These are phyloP conservation scores for Xenus cinereus DNA, from an alignment of 2,113 vertebrate genomes.

Conservation along the genomic window DNA sequence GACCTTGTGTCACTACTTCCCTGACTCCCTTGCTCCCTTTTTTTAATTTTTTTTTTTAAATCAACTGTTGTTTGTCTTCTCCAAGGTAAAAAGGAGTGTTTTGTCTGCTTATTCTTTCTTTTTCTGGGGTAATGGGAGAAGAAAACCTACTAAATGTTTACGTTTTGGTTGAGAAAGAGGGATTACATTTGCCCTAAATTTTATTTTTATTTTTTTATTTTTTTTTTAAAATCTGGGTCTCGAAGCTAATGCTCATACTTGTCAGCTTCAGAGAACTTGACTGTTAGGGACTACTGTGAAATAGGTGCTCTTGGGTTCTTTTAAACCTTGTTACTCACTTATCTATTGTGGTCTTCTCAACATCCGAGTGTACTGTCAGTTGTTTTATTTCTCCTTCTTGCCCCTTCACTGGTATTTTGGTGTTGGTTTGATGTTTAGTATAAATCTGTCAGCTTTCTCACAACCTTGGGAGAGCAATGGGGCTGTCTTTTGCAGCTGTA, in stretches of 20 bases:
- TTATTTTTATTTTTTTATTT: neutral
- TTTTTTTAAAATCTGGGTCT: neutral
- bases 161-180: neutral
- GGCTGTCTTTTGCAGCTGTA: neutral
- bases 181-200: neutral
- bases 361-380: neutral
- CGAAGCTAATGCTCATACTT: neutral
- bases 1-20: neutral
- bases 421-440: neutral
- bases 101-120: neutral
- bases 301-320: neutral
- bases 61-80: neutral
- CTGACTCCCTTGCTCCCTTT: accelerated
- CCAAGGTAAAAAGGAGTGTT: neutral
- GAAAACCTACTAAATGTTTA: neutral
- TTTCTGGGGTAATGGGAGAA: neutral
- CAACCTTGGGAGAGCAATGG: neutral
- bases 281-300: neutral
- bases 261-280: neutral
- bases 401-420: neutral
- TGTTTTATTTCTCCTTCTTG: neutral
- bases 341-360: accelerated
- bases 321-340: neutral
- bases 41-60: no score
- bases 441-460: neutral